These are phyloP conservation scores for Caenorhabditis briggsae DNA, from an alignment of 1,140 invertebrate genomes.

Conservation along the genomic window DNA sequence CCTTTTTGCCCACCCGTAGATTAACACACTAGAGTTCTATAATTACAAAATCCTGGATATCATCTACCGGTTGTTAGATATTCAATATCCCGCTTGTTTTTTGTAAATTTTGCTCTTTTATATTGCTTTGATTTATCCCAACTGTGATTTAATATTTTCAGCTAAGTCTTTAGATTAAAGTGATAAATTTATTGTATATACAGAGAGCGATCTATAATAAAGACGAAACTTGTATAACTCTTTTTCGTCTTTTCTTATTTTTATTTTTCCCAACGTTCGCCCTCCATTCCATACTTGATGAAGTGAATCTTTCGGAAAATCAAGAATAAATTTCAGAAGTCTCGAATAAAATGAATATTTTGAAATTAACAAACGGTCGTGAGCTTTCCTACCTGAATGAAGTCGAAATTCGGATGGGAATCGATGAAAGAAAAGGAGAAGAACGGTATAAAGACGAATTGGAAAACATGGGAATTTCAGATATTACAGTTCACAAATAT, in stretches of 20 bases:
- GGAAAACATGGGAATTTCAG: slow-evolving; percentile 55
- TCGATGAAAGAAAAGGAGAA: slow-evolving; percentile 12
- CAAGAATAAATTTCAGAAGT: neutral
- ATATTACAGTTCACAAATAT: slow-evolving; percentile 61
- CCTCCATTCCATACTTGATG: neutral
- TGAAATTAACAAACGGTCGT: slow-evolving; percentile 13
- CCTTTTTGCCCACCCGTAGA: neutral
- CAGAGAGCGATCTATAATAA: neutral
- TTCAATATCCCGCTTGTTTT: neutral
- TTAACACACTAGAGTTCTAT: slow-evolving; percentile 7
- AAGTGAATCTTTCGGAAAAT: neutral
- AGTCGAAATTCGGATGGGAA: slow-evolving; percentile 43
- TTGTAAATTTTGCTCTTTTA: neutral
- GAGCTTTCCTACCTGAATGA: slow-evolving; percentile 42
- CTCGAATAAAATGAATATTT: neutral
- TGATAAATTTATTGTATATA: slow-evolving; percentile 7
- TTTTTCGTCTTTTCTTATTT: slow-evolving; percentile 3
- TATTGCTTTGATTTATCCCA: slow-evolving; percentile 13
- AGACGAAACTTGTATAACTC: neutral
- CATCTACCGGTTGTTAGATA: slow-evolving; percentile 34
- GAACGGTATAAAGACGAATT: slow-evolving; percentile 35
- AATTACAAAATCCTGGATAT: slow-evolving; percentile 9
- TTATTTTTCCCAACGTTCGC: neutral
- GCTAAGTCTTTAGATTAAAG: neutral
- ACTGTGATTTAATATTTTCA: neutral